Base-by-base conservation (phyloP, 2,113 vertebrate genomes). In the Ameiurus melas region DNA sequence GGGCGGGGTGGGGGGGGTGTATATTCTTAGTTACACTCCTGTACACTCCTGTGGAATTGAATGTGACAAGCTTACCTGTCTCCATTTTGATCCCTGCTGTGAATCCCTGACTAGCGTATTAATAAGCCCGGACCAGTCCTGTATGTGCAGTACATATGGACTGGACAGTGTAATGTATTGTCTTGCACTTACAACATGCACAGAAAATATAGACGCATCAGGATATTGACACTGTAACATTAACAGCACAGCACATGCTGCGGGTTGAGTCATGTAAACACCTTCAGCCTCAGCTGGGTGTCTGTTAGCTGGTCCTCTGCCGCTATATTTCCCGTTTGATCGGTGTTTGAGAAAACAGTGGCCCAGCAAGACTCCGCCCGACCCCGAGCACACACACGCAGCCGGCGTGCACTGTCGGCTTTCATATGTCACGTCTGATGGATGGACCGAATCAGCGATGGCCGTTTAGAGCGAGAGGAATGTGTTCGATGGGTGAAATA, bases 391-490 rank as follows among this genome's bases (percentile, higher is more conserved):
- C 62, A 86, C 70, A 75, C 30, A 36, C n/a, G 66, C 68, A 27
- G 85, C 57, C 51, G 25, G 81, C 27, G 70, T 39, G 62, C 36
- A 30, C 80, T 91, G 91, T 94, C 92, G 91, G 90, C 90, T 93
- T 94, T 92, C 90, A 92, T 90, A 93, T 92, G 90, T 93, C 92
- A 91, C 90, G 55, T 91, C 91, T 87, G 70, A 91, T 88, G 89
- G 84, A 87, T 89, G 66, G 80, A 85, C 20, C 39, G 83, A 71
- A 86, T 84, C 80, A 64, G 70, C 25, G 16, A 86, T 55, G 80
- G 82, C 8, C n/a, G 36, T 6, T 53, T 87, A 75, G 36, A 68
- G 66, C 70, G 20, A 58, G 79, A 60, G 87, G 75, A 84, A 88
- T 90, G 87, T 81, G 84, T 39, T 82, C 39, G 30, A 70, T 39